These are phyloP conservation scores for Urocolius indicus DNA, from an alignment of 2,113 vertebrate species.

Conservation along the genomic window DNA sequence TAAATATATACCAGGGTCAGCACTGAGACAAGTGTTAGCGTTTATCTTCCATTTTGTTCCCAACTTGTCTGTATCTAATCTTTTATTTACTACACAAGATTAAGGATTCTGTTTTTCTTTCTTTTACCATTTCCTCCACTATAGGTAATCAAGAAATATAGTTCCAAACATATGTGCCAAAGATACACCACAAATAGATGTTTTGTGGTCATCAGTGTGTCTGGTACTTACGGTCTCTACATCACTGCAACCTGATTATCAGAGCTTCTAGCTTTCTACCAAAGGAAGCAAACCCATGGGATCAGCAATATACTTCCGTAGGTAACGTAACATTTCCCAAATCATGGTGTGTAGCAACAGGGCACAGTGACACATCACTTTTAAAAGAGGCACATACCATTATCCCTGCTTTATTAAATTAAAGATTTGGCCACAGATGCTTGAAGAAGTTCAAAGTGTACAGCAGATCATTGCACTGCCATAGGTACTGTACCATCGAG, in stretches of 20 bases:
- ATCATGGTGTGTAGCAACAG: not conserved
- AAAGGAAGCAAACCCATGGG: not conserved
- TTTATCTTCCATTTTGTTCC: not conserved
- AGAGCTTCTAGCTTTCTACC: not conserved
- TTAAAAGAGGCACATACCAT: not conserved
- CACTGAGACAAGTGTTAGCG: not conserved
- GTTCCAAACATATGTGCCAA: not conserved
- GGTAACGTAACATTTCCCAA: not conserved
- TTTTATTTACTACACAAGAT: not conserved
- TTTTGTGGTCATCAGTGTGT: not conserved
- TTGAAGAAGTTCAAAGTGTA: not conserved
- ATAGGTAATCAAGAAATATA: not conserved
- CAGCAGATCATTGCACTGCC: not conserved
- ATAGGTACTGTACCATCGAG: not conserved
- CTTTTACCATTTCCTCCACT: not conserved
- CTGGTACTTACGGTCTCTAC: not conserved
- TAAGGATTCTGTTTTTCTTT: not conserved
- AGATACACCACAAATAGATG: not conserved
- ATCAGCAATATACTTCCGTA: not conserved
- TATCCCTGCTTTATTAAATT: not conserved
- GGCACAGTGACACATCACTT: not conserved
- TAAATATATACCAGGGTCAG: not conserved
- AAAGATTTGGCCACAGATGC: not conserved
- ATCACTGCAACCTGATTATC: not conserved
- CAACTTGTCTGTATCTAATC: not conserved